These are phyloP conservation scores for Plusia festucae DNA, from an alignment of 2,888 invertebrate species.

Conservation along the genomic window DNA sequence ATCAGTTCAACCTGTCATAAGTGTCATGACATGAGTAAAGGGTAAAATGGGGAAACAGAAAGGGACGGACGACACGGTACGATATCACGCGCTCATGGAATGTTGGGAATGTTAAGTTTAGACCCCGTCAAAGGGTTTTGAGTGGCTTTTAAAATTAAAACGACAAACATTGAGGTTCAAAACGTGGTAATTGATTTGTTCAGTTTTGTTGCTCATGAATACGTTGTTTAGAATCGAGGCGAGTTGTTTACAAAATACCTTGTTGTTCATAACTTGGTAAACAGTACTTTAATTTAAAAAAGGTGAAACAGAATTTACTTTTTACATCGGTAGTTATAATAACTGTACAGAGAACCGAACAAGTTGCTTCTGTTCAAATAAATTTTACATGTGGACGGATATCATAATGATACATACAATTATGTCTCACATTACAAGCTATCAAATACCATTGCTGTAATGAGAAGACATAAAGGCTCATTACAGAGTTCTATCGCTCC, in stretches of 20 bases:
- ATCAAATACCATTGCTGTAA: conserved; percentile 16
- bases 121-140: conserved; percentile 80
- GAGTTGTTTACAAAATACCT: background rate
- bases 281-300: no score
- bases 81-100: conserved; percentile 79
- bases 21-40: conserved; percentile 65
- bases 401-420: background rate
- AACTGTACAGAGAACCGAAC: no score
- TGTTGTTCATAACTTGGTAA: no score
- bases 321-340: no score
- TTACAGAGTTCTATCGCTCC: conserved; percentile 3
- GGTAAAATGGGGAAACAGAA: conserved; percentile 67
- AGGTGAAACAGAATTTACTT: no score
- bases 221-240: conserved; percentile 22
- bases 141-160: conserved; percentile 85
- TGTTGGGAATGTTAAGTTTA: conserved; percentile 81
- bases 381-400: background rate
- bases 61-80: conserved; percentile 67
- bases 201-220: conserved; percentile 55
- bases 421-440: conserved; percentile 24
- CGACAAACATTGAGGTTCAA: conserved; percentile 79
- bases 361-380: background rate
- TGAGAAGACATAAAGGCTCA: background rate
- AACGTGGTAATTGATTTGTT: conserved; percentile 78
- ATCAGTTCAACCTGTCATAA: conserved; percentile 62